Percentiles rank a stretch among this genome's conserved stretches.
These are phyloP conservation scores for Spea bombifrons DNA, from an alignment of 2,113 vertebrate species.

Conservation along the genomic window DNA sequence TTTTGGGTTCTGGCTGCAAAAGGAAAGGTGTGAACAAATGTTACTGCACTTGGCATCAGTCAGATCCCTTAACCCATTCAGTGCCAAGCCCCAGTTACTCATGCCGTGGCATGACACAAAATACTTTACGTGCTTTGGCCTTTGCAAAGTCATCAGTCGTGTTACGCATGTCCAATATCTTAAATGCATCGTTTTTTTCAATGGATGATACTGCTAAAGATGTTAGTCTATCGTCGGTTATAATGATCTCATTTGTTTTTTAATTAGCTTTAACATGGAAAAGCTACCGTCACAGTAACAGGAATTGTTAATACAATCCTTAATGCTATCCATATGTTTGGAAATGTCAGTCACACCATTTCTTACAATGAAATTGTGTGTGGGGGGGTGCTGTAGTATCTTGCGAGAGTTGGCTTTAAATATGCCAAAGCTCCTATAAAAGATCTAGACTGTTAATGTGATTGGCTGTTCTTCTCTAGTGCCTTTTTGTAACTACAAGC, in stretches of 20 bases:
- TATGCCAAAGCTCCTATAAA: neutral
- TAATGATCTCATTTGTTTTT: neutral
- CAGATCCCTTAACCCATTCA: too few species aligned
- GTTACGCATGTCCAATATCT: neutral
- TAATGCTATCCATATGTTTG: neutral
- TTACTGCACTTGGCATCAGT: too few species aligned
- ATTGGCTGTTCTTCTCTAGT: slow-evolving; percentile 1
- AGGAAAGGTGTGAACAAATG: too few species aligned
- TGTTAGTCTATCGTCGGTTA: neutral
- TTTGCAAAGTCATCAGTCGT: neutral
- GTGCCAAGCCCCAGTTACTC: too few species aligned
- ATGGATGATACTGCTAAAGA: neutral
- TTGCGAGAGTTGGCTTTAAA: neutral
- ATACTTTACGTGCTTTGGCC: neutral
- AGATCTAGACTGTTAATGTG: neutral
- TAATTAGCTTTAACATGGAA: neutral
- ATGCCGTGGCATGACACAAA: too few species aligned
- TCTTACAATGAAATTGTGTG: neutral
- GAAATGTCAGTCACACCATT: neutral
- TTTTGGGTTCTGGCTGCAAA: too few species aligned
- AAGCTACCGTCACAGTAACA: neutral
- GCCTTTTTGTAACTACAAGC: neutral
- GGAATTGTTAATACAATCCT: neutral
- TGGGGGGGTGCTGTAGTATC: neutral
- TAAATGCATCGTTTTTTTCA: neutral